Percentiles rank a stretch among this genome's conserved stretches.
phyloP scores from a whole-genome alignment of 2,797 vertebrate species.

The Leptodactylus fallax region DNA sequence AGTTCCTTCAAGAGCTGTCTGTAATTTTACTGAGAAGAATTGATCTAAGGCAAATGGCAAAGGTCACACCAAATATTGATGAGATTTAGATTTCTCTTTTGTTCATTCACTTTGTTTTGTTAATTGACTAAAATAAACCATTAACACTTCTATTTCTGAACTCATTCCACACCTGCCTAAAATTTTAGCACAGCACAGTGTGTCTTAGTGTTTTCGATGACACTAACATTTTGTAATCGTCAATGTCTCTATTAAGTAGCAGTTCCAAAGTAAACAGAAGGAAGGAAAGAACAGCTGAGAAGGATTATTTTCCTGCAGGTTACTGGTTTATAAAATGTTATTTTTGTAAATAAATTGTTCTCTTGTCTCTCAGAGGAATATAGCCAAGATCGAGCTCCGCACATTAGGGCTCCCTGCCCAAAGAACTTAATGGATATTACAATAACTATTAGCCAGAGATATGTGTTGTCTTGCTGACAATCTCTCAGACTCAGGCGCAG shows the following conservation, averaged over 20 bases:
- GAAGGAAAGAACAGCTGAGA: constrained; percentile 60
- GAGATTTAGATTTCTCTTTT: too few species aligned
- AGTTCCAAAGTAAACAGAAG: constrained; percentile 56
- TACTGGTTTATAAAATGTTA: constrained; percentile 61
- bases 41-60: too few species aligned
- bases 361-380: constrained; percentile 31
- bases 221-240: constrained; percentile 6
- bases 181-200: too few species aligned
- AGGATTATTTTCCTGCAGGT: constrained; percentile 59
- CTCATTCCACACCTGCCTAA: too few species aligned
- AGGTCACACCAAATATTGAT: too few species aligned
- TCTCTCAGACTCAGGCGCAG: not conserved
- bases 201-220: constrained; percentile 23
- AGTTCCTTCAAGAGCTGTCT: too few species aligned
- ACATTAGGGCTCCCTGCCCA: constrained; percentile 39
- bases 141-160: too few species aligned
- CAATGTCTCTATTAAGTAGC: constrained; percentile 44
- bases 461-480: constrained; percentile 20
- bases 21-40: too few species aligned
- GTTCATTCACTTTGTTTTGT: too few species aligned
- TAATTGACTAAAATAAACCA: too few species aligned
- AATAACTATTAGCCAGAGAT: constrained; percentile 28
- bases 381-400: constrained; percentile 30
- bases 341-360: constrained; percentile 56
- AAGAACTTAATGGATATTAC: constrained; percentile 32